phyloP scores from a whole-genome alignment of 1,140 invertebrate genomes.

The Conus ventricosus region DNA sequence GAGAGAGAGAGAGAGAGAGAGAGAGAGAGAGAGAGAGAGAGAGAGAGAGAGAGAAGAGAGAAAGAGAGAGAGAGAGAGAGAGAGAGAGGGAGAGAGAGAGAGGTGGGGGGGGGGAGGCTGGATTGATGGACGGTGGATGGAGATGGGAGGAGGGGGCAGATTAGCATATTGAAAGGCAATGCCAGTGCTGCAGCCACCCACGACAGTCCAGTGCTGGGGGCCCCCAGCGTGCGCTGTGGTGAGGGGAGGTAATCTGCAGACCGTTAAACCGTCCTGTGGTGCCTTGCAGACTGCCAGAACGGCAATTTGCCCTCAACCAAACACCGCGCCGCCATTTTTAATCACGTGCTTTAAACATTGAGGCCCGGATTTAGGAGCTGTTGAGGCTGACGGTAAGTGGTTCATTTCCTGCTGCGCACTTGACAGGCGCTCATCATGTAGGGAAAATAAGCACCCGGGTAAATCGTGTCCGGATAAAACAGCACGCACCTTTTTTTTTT shows the following conservation, averaged over 20 bases:
- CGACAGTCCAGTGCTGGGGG: no score
- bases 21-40: no score
- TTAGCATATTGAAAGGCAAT: background rate
- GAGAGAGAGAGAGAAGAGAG: no score
- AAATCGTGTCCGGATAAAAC: background rate
- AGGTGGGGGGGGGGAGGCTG: background rate
- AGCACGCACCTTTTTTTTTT: background rate
- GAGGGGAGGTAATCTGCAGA: background rate
- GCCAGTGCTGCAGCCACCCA: no score
- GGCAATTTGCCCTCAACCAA: slow-evolving; percentile 13
- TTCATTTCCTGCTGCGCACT: background rate
- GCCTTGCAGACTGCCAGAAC: background rate
- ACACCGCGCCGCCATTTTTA: slow-evolving; percentile 23
- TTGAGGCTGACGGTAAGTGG: background rate
- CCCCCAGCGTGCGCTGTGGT: background rate
- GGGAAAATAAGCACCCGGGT: background rate
- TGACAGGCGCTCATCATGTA: slow-evolving; percentile 2
- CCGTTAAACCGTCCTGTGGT: slow-evolving; percentile 25
- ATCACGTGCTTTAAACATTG: background rate
- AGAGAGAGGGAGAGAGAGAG: no score
- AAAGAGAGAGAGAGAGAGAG: no score
- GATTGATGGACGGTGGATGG: no score
- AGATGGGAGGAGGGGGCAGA: background rate
- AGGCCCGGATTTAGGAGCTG: slow-evolving; percentile 11
- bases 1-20: no score